Conservation (phyloP, 2,113 vertebrate species). For the Scomber japonicus region DNA sequence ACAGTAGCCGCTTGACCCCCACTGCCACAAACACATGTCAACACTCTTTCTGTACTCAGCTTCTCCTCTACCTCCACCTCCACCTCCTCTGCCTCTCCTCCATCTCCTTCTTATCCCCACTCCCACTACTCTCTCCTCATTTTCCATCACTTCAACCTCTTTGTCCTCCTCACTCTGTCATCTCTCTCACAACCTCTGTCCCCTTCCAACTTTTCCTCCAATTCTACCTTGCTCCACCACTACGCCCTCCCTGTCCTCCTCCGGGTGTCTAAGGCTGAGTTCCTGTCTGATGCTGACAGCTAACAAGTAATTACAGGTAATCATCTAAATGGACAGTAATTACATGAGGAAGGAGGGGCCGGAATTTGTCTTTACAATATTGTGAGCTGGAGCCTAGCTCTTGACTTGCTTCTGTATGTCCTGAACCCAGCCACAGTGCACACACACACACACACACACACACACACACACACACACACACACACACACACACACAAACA, state of each 20-base stretch:
- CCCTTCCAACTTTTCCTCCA: slow-evolving; percentile 39
- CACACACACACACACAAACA: neutral
- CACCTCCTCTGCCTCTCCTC: slow-evolving; percentile 27
- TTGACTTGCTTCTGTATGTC: slow-evolving; percentile 64
- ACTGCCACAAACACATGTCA: slow-evolving; percentile 76
- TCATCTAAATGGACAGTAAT: slow-evolving; percentile 89
- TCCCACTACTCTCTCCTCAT: neutral
- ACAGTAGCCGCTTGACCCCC: slow-evolving; percentile 66
- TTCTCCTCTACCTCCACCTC: slow-evolving; percentile 58
- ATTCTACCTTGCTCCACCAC: slow-evolving; percentile 39
- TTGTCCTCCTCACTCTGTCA: slow-evolving; percentile 39
- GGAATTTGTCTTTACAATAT: slow-evolving; percentile 73
- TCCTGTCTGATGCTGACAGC: slow-evolving; percentile 83
- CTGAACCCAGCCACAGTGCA: slow-evolving; percentile 15
- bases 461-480: neutral
- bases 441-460: slow-evolving; percentile 13
- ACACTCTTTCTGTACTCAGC: slow-evolving; percentile 60
- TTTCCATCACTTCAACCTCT: slow-evolving; percentile 27
- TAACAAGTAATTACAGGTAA: slow-evolving; percentile 88
- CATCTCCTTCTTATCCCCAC: neutral
- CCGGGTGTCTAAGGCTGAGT: slow-evolving; percentile 46
- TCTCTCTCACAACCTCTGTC: slow-evolving; percentile 47
- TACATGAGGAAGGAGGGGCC: slow-evolving; percentile 80
- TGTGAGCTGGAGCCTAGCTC: slow-evolving; percentile 56
- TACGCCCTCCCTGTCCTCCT: slow-evolving; percentile 42